These are phyloP conservation scores for Zapus hudsonius DNA, from an alignment of 2,113 vertebrate genomes.

Conservation along the genomic window DNA sequence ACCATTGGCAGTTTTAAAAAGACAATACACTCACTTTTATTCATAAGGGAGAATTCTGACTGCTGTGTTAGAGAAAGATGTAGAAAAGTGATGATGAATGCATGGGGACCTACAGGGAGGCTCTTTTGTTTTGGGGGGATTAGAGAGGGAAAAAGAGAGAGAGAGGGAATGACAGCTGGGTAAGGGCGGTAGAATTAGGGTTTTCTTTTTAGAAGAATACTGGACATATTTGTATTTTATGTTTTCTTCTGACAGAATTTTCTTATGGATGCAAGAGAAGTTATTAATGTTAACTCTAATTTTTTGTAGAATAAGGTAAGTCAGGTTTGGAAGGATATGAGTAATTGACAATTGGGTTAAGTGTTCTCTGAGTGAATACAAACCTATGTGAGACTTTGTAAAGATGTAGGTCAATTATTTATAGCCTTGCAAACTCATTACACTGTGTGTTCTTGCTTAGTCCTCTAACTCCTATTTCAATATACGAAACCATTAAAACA, in stretches of 20 bases:
- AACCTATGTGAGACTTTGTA: conserved; percentile 8
- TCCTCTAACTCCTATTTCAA: conserved; percentile 20
- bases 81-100: not conserved
- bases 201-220: not conserved
- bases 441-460: conserved; percentile 18
- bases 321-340: not conserved
- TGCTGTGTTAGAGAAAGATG: not conserved
- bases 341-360: conserved; percentile 36
- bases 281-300: not conserved
- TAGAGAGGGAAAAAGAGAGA: not conserved
- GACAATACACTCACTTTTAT: not conserved
- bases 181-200: not conserved
- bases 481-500: conserved; percentile 57
- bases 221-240: not conserved
- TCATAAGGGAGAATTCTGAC: not conserved
- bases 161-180: not conserved
- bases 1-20: not conserved
- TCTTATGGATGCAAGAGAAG: not conserved
- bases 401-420: conserved; percentile 59
- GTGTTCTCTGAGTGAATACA: not conserved
- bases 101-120: not conserved
- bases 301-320: not conserved
- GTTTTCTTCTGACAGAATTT: not conserved
- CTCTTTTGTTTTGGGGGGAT: not conserved
- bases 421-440: conserved; percentile 31